phyloP scores from a whole-genome alignment of 2,113 vertebrate species.

The Acrocephalus kingi region DNA sequence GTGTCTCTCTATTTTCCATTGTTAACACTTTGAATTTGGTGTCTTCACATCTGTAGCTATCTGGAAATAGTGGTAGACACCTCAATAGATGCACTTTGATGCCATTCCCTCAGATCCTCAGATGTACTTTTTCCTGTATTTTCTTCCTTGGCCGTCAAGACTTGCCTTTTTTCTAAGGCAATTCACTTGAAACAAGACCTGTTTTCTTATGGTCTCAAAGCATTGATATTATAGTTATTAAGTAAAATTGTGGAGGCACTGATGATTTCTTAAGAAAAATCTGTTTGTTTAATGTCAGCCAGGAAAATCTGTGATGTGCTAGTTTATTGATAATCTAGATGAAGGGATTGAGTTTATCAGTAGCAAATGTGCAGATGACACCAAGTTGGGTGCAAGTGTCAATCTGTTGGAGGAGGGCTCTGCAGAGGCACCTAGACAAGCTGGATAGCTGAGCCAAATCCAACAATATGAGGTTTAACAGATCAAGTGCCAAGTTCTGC shows the following conservation, averaged over 20 bases:
- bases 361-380: neutral
- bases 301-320: neutral
- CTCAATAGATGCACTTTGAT: neutral
- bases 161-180: neutral
- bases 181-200: neutral
- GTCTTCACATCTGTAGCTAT: neutral
- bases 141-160: neutral
- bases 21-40: neutral
- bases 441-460: neutral
- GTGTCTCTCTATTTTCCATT: neutral
- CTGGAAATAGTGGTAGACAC: neutral
- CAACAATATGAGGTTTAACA: neutral
- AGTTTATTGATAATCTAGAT: neutral
- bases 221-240: neutral
- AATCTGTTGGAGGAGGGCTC: neutral
- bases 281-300: neutral
- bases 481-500: rapidly evolving
- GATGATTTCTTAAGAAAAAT: neutral
- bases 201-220: neutral
- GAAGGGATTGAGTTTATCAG: neutral
- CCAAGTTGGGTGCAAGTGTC: neutral
- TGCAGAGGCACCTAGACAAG: neutral
- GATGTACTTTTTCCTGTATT: neutral
- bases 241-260: neutral
- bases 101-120: neutral